A percentile compares a stretch with the other conserved stretches of the same genome.
phyloP scores from a whole-genome alignment of 2,797 vertebrate genomes.

The Peromyscus melanophrys region DNA sequence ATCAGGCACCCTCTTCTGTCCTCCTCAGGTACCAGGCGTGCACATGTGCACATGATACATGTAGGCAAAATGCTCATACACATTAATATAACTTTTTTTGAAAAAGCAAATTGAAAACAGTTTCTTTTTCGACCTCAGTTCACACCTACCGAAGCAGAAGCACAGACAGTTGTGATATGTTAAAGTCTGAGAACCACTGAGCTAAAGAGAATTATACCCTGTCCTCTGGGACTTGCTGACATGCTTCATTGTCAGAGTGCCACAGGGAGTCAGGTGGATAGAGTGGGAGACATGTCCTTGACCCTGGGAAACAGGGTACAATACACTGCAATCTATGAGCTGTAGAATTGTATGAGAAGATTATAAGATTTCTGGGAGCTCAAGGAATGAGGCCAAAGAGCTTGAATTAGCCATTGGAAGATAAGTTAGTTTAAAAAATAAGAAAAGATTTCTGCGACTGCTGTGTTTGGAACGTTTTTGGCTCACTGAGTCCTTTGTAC shows the following conservation, averaged over 20 bases:
- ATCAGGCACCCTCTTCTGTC: neutral
- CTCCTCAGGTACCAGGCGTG: neutral
- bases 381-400: neutral
- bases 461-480: neutral
- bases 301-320: neutral
- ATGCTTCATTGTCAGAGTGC: neutral
- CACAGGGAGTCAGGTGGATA: neutral
- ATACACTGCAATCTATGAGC: neutral
- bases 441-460: neutral
- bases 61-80: neutral
- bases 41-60: neutral
- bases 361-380: neutral
- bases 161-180: neutral
- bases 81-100: neutral
- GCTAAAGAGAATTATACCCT: neutral
- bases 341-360: neutral
- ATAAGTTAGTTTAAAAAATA: neutral
- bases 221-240: neutral
- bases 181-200: neutral
- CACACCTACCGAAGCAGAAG: neutral
- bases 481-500: slow-evolving; percentile 31
- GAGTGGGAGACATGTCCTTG: neutral
- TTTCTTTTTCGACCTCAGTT: neutral
- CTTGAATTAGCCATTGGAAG: neutral
- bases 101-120: neutral